Conservation (phyloP, 2,797 vertebrate species). For the Acridotheres tristis region DNA sequence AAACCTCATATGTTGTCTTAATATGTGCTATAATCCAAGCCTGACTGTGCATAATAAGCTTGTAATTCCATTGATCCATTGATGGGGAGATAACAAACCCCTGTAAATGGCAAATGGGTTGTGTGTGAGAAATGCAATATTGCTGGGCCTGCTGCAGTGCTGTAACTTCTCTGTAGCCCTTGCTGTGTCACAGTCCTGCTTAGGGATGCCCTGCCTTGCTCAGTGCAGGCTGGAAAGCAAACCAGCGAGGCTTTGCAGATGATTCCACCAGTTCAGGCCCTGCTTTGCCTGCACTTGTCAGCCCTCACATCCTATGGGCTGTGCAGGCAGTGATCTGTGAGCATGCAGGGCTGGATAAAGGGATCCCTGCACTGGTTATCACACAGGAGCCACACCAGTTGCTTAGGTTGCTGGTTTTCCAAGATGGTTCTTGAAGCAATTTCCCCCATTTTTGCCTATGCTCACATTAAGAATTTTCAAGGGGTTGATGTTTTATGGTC, state of each 20-base stretch:
- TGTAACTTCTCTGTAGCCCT: neutral
- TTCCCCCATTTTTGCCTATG: neutral
- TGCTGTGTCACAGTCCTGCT: neutral
- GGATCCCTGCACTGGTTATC: neutral
- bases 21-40: constrained; percentile 36
- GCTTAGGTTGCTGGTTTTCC: neutral
- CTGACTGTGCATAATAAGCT: constrained; percentile 53
- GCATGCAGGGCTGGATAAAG: neutral
- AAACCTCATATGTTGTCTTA: constrained; percentile 20
- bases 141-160: neutral
- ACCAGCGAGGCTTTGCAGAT: neutral
- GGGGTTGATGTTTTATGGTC: neutral
- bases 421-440: neutral
- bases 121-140: neutral
- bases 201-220: neutral
- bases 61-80: constrained; percentile 38
- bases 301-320: rapidly evolving
- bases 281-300: neutral
- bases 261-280: neutral
- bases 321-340: neutral
- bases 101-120: neutral
- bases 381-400: neutral
- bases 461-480: neutral
- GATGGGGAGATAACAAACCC: constrained; percentile 31
- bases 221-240: neutral